Base-by-base conservation (phyloP, 2,797 vertebrate species). In the Myotis planiceps region DNA sequence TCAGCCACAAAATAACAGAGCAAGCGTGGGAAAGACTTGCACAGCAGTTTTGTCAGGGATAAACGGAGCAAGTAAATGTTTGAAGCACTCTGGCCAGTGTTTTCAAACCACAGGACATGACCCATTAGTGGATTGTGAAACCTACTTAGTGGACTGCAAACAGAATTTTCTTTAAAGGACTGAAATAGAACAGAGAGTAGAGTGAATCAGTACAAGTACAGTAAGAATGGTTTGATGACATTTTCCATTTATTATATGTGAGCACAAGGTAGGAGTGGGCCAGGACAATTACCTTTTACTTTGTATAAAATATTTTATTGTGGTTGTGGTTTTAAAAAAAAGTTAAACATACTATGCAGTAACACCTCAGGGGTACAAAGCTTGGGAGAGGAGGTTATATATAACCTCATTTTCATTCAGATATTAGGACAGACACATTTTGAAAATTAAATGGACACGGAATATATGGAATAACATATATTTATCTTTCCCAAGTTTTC, bases 401-500 rank as follows among this genome's bases (percentile, higher is more conserved):
- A 16, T 16, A 86, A 94, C 8, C 55, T 55, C 27, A 29, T 75
- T 79, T 92, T 32, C 18, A 39, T 58, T 80, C 25, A 37, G 37
- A 79, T 58, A 78, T 19, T 19, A 78, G 15, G 6, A 81, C 25
- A 92, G 82, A 27, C n/a, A 66, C 0, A 75, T 55, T 93, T 49
- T 69, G 14, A 84, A 88, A 74, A 85, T 65, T 27, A 63, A 45
- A 49, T 21, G 12, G 49, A 75, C 55, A 42, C 0, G 16, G 42
- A 34, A 34, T 21, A 45, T 37, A 65, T 18, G 18, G n/a, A 42
- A 45, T 49, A 51, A 66, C 37, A 55, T 60, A 29, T 32, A 47
- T 68, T 83, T 93, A 42, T 25, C 69, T 89, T 92, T 96, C 76
- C 60, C 34, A 88, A 63, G 42, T 68, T 88, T 69, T 81, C 74